Percentiles rank a stretch among this genome's conserved stretches.
These are phyloP conservation scores for Acanthosepion pharaonis DNA, from an alignment of 2,888 invertebrate species.

Conservation along the genomic window DNA sequence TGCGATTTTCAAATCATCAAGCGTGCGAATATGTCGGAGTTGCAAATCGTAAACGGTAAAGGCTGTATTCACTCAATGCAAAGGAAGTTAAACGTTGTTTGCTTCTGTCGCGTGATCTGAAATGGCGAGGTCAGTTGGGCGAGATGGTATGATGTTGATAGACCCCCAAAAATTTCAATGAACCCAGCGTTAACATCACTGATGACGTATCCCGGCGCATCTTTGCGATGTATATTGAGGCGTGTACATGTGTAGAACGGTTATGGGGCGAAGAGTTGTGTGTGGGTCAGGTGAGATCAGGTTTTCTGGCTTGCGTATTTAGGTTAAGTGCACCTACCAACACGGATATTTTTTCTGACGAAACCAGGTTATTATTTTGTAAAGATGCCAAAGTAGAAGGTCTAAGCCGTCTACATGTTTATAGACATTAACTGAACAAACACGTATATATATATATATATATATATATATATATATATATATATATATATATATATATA, in stretches of 20 bases:
- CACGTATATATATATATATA: accelerated
- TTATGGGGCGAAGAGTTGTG: background rate
- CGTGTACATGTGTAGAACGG: background rate
- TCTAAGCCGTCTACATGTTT: background rate
- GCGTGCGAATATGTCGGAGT: no score
- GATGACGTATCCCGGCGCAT: no score
- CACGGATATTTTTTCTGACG: background rate
- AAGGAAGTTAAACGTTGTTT: no score
- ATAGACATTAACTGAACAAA: background rate
- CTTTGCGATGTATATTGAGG: background rate
- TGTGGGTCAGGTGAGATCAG: background rate
- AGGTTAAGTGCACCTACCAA: background rate
- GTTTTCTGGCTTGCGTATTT: background rate
- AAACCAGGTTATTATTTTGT: background rate
- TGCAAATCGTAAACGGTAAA: no score
- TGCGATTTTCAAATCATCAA: no score
- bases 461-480: background rate
- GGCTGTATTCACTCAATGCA: no score
- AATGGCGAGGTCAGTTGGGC: no score
- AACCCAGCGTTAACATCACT: no score
- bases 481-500: background rate
- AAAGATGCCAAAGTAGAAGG: background rate
- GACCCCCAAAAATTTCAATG: no score
- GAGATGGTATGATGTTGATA: no score
- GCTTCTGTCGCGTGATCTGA: no score